These are phyloP conservation scores for Hycleus cichorii DNA, from an alignment of 1,140 invertebrate genomes.

Conservation along the genomic window DNA sequence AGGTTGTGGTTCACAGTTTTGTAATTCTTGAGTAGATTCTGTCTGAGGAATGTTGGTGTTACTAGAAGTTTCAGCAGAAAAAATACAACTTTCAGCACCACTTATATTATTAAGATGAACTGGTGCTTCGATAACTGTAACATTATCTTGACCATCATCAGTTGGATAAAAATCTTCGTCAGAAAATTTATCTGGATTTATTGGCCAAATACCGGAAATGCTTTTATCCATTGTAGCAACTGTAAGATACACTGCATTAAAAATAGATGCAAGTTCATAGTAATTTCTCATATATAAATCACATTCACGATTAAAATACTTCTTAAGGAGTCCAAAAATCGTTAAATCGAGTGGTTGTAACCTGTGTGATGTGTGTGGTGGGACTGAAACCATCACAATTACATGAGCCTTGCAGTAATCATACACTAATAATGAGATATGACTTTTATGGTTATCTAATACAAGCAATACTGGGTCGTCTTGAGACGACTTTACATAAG, in stretches of 20 bases:
- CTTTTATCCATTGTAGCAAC: slow-evolving; percentile 12
- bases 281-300: slow-evolving; percentile 6
- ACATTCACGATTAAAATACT: slow-evolving; percentile 21
- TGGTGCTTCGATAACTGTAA: background rate
- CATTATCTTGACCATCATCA: background rate
- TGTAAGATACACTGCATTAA: slow-evolving; percentile 9
- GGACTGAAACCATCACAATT: slow-evolving; percentile 28
- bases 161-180: background rate
- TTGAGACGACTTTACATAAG: slow-evolving; percentile 6
- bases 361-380: slow-evolving; percentile 33
- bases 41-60: background rate
- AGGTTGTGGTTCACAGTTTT: background rate
- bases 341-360: slow-evolving; percentile 29
- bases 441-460: slow-evolving; percentile 29
- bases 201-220: background rate
- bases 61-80: background rate
- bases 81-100: background rate
- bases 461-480: slow-evolving; percentile 26
- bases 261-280: slow-evolving; percentile 7
- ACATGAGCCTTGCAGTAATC: slow-evolving; percentile 24
- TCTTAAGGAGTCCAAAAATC: slow-evolving; percentile 33
- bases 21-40: background rate
- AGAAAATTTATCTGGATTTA: background rate
- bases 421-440: slow-evolving; percentile 9
- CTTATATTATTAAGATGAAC: background rate